These are phyloP conservation scores for Gopherus flavomarginatus DNA, from an alignment of 2,113 vertebrate genomes.

Conservation along the genomic window DNA sequence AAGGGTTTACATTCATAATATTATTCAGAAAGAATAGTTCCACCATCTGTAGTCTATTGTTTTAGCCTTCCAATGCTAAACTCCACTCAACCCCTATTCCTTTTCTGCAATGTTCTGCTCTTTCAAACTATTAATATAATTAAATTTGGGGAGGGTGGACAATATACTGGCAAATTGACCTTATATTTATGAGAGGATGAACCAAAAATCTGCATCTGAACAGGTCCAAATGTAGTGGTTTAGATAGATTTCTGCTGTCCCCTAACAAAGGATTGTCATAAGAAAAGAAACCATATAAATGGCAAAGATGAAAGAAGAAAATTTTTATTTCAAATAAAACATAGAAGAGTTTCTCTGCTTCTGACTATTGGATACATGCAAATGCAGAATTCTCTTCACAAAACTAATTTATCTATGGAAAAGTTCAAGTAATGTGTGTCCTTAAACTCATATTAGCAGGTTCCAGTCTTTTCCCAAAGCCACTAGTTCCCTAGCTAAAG, in stretches of 20 bases:
- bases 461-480: not conserved
- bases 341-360: not conserved
- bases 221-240: not conserved
- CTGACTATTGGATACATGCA: not conserved
- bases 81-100: not conserved
- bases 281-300: not conserved
- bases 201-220: not conserved
- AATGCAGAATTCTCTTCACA: not conserved
- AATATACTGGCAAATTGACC: not conserved
- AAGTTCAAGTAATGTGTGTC: not conserved
- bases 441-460: not conserved
- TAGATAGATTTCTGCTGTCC: not conserved
- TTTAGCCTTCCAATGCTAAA: not conserved
- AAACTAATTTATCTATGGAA: not conserved
- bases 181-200: not conserved
- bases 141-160: not conserved
- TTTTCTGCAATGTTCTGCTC: not conserved
- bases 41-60: not conserved
- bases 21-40: not conserved
- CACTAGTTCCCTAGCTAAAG: rapidly evolving
- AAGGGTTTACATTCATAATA: not conserved
- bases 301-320: not conserved
- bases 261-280: not conserved
- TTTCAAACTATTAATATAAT: not conserved
- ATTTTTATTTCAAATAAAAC: not conserved